A percentile compares a stretch with the other conserved stretches of the same genome.
phyloP scores from a whole-genome alignment of 2,113 vertebrate genomes.

The Paracanthobrama guichenoti region DNA sequence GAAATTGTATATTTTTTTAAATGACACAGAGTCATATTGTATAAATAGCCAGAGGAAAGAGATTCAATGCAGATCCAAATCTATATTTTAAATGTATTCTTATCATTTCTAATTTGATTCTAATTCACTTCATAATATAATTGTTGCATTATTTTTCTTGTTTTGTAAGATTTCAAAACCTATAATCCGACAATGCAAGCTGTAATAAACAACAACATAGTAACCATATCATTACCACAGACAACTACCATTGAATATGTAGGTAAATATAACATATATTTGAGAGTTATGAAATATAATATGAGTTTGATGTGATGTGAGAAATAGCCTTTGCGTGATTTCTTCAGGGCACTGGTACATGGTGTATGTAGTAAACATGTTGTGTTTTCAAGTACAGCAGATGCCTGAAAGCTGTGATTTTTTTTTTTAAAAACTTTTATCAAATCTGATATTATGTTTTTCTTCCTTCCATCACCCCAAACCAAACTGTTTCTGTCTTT shows the following conservation, averaged over 20 bases:
- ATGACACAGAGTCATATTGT: neutral
- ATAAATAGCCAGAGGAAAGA: neutral
- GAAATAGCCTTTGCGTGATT: neutral
- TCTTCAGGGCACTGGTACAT: neutral
- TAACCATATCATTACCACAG: neutral
- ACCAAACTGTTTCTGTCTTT: neutral
- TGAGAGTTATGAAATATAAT: neutral
- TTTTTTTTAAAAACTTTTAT: neutral
- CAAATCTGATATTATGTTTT: neutral
- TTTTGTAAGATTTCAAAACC: neutral
- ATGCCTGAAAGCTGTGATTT: neutral
- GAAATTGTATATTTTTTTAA: neutral
- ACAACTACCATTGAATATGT: neutral
- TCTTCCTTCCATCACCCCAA: neutral
- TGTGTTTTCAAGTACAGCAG: neutral
- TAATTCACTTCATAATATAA: neutral
- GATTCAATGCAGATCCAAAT: no score
- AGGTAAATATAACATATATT: neutral
- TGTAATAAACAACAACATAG: neutral
- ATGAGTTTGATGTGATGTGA: neutral
- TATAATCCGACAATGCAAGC: neutral
- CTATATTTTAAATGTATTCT: no score
- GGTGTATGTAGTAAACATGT: neutral
- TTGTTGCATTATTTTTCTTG: neutral
- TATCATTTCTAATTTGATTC: neutral